phyloP scores from a whole-genome alignment of 2,113 vertebrate genomes.

The Saimiri boliviensis region DNA sequence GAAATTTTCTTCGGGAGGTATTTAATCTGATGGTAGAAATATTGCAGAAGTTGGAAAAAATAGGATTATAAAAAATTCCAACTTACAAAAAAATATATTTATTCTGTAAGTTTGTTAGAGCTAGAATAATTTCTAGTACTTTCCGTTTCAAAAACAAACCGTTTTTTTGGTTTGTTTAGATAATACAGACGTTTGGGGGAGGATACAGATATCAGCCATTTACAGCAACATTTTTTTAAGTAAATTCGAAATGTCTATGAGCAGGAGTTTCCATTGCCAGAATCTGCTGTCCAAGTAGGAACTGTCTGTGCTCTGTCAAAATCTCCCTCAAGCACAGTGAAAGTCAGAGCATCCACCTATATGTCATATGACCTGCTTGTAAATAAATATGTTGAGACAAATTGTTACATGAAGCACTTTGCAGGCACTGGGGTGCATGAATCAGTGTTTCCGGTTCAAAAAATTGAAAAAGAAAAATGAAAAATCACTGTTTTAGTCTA shows the following conservation, averaged over 20 bases:
- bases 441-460: constrained; percentile 19
- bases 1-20: neutral
- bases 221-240: neutral
- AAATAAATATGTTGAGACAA: constrained; percentile 11
- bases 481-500: neutral
- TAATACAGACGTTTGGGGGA: neutral
- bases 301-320: neutral
- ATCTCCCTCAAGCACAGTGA: neutral
- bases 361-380: neutral
- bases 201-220: neutral
- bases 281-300: neutral
- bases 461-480: neutral
- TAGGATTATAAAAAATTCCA: neutral
- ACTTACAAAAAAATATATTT: neutral
- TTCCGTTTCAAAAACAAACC: neutral
- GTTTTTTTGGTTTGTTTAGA: neutral
- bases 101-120: neutral
- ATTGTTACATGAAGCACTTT: constrained; percentile 24
- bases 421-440: constrained; percentile 23
- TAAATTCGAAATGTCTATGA: neutral
- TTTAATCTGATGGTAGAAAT: neutral
- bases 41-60: neutral
- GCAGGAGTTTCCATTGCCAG: neutral
- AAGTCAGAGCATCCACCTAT: neutral
- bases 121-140: neutral